phyloP scores from a whole-genome alignment of 2,888 invertebrate species.

The Macaria notata region DNA sequence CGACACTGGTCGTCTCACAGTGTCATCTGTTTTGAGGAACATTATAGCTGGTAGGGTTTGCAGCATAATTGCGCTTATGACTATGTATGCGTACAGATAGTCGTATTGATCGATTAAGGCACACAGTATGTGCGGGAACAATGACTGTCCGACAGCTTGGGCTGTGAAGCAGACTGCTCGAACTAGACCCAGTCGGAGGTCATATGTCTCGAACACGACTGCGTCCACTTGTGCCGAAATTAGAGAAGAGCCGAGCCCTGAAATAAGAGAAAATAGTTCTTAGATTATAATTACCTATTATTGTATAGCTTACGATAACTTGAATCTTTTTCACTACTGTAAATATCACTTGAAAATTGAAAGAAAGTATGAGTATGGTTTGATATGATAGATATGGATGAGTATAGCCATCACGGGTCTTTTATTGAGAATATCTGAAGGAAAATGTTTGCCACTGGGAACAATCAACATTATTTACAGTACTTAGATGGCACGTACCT shows the following conservation, averaged over 20 bases:
- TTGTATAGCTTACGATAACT: no score
- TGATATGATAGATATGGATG: no score
- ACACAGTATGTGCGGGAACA: slow-evolving; percentile 71
- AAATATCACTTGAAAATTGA: no score
- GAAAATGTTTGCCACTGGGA: no score
- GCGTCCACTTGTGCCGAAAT: slow-evolving; percentile 76
- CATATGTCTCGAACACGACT: slow-evolving; percentile 73
- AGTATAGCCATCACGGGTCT: no score
- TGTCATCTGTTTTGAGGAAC: slow-evolving; percentile 60
- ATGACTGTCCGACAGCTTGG: slow-evolving; percentile 71
- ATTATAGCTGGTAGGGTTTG: slow-evolving; percentile 69
- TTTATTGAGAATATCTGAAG: no score
- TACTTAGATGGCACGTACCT: slow-evolving; percentile 49
- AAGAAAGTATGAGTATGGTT: no score
- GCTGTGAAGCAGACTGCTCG: slow-evolving; percentile 67
- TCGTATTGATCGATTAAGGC: slow-evolving; percentile 64
- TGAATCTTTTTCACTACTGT: no score
- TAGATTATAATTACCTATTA: neutral
- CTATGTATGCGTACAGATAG: slow-evolving; percentile 60
- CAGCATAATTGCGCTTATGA: slow-evolving; percentile 65
- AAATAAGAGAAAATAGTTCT: slow-evolving; percentile 29
- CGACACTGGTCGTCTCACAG: slow-evolving; percentile 51
- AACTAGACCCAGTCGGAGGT: slow-evolving; percentile 61
- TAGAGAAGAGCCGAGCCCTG: slow-evolving; percentile 74
- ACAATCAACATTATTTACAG: no score